These are phyloP conservation scores for Lepilemur ruficaudatus DNA, from an alignment of 2,797 vertebrate genomes.

Conservation along the genomic window DNA sequence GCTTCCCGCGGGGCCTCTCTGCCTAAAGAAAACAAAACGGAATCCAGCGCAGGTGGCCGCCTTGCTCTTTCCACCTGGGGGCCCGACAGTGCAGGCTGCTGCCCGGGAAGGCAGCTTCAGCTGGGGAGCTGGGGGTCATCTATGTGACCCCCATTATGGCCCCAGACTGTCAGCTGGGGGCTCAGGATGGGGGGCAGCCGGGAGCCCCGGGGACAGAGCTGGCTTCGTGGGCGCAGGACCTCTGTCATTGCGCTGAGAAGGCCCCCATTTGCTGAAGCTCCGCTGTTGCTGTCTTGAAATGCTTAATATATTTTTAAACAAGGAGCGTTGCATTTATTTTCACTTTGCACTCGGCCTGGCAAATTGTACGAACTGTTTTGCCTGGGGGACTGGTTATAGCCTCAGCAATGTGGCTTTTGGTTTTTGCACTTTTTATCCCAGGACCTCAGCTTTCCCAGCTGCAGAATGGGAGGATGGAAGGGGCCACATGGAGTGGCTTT, in stretches of 20 bases:
- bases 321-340: not conserved
- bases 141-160: not conserved
- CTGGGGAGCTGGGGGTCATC: not conserved
- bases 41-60: not conserved
- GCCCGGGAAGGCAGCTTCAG: not conserved
- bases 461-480: not conserved
- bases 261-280: not conserved
- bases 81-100: not conserved
- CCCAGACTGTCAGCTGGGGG: not conserved
- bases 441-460: not conserved
- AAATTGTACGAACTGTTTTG: not conserved
- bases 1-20: conserved; percentile 38
- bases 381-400: not conserved
- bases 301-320: not conserved
- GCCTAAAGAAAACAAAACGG: conserved; percentile 71
- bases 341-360: not conserved
- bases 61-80: not conserved
- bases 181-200: too few species aligned
- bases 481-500: not conserved
- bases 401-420: too few species aligned
- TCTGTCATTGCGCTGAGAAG: not conserved
- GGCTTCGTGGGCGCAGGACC: too few species aligned
- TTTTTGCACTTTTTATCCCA: not conserved
- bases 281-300: not conserved
- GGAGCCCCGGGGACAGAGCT: not conserved